phyloP scores from a whole-genome alignment of 2,797 vertebrate genomes.

The Protonibea diacanthus region DNA sequence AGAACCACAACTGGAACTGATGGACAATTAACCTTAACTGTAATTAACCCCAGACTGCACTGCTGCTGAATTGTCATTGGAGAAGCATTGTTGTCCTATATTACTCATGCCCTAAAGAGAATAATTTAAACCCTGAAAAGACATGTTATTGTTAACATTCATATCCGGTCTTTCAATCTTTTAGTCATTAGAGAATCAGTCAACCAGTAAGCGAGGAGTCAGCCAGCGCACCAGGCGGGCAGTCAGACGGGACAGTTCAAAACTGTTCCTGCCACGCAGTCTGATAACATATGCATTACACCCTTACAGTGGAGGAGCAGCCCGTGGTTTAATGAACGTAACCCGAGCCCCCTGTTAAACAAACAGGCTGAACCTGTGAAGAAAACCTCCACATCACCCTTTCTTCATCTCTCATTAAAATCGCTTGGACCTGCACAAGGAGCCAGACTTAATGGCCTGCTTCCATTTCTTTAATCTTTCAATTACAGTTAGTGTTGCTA shows the following conservation, averaged over 20 bases:
- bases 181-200: constrained; percentile 49
- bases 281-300: constrained; percentile 71
- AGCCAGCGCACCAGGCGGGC: constrained; percentile 19
- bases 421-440: constrained; percentile 43
- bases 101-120: constrained; percentile 30
- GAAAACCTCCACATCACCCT: constrained; percentile 67
- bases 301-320: constrained; percentile 65
- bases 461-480: constrained; percentile 83
- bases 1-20: constrained; percentile 73
- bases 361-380: constrained; percentile 77
- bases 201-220: constrained; percentile 22
- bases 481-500: constrained; percentile 72
- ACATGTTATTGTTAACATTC: constrained; percentile 35
- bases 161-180: constrained; percentile 55
- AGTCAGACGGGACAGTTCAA: constrained; percentile 48
- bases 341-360: constrained; percentile 75
- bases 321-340: constrained; percentile 73
- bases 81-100: constrained; percentile 48
- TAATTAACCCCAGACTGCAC: constrained; percentile 64
- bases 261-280: constrained; percentile 65
- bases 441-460: constrained; percentile 61
- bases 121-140: constrained; percentile 36
- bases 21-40: constrained; percentile 69
- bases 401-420: constrained; percentile 75
- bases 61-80: constrained; percentile 43